phyloP scores from a whole-genome alignment of 2,888 invertebrate genomes.

The Netelia melanura region DNA sequence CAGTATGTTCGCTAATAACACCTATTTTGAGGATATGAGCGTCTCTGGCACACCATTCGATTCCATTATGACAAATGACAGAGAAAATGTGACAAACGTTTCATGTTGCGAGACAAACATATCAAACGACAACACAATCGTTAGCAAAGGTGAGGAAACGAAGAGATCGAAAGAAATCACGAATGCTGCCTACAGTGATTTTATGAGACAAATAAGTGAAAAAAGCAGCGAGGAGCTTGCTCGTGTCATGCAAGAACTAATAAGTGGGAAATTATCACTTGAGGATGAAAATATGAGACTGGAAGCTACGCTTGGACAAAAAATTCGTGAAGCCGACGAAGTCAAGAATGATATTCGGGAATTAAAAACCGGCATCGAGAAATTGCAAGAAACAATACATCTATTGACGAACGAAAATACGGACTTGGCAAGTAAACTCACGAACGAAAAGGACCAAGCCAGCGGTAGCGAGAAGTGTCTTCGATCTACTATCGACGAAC shows the following conservation, averaged over 20 bases:
- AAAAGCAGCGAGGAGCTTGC: constrained; percentile 62
- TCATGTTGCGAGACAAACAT: constrained; percentile 19
- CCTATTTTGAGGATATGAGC: constrained; percentile 77
- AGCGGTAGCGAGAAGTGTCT: constrained; percentile 66
- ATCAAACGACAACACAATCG: constrained; percentile 11
- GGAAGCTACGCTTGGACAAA: constrained; percentile 71
- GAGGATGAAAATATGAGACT: constrained; percentile 77
- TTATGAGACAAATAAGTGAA: constrained; percentile 51
- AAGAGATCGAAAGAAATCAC: constrained; percentile 50
- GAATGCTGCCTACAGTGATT: constrained; percentile 55
- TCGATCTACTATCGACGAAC: constrained; percentile 74
- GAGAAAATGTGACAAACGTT: constrained; percentile 26
- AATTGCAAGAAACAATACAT: constrained; percentile 77
- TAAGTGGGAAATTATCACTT: constrained; percentile 67
- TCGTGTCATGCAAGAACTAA: constrained; percentile 64
- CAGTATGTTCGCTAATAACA: constrained; percentile 77
- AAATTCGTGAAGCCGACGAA: constrained; percentile 77
- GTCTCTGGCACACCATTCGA: constrained; percentile 59
- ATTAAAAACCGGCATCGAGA: constrained; percentile 77
- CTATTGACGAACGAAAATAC: constrained; percentile 79
- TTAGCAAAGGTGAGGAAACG: constrained; percentile 39
- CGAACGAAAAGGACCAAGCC: constrained; percentile 71
- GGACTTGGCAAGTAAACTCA: constrained; percentile 76
- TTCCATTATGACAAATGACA: constrained; percentile 50
- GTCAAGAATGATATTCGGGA: constrained; percentile 76